Evolutionary conservation across 2,113 vertebrate genomes (phyloP).

Genomic region (Gila orcuttii): DNA sequence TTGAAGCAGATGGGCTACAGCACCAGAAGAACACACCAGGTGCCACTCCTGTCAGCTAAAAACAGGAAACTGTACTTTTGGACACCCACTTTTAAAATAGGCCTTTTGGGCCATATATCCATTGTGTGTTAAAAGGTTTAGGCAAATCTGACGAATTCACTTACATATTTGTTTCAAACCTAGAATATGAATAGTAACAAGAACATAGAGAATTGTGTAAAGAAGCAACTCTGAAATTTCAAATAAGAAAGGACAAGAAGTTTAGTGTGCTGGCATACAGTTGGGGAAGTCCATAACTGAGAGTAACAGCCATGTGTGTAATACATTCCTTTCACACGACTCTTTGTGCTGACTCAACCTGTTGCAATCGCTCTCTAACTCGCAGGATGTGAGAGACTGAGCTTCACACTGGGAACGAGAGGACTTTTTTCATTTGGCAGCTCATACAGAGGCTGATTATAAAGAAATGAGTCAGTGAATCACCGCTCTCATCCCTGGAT

Average conservation of each 20-base stretch:
- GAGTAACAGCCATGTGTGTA: constrained; percentile 49
- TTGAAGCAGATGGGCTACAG: too few species aligned
- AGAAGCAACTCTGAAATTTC: constrained; percentile 4
- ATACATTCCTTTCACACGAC: constrained; percentile 68
- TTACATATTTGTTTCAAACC: not conserved
- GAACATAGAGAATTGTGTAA: not conserved
- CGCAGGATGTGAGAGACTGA: constrained; percentile 17
- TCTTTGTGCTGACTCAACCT: constrained; percentile 50
- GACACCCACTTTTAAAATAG: not conserved
- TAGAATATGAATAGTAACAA: not conserved
- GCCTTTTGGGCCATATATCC: not conserved
- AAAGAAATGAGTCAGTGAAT: constrained; percentile 19
- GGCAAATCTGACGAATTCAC: not conserved
- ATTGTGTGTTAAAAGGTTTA: not conserved
- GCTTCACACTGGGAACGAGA: not conserved
- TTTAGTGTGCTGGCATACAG: constrained; percentile 22
- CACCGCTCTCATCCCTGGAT: not conserved
- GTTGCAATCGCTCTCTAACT: constrained; percentile 22
- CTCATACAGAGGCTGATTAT: not conserved
- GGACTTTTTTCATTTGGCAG: constrained; percentile 11
- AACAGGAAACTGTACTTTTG: not conserved
- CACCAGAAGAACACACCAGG: too few species aligned
- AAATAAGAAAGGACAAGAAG: not conserved
- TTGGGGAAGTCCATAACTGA: constrained; percentile 52
- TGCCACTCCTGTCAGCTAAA: too few species aligned